These are phyloP conservation scores for Philonicus albiceps DNA, from an alignment of 2,888 invertebrate species.

Conservation along the genomic window DNA sequence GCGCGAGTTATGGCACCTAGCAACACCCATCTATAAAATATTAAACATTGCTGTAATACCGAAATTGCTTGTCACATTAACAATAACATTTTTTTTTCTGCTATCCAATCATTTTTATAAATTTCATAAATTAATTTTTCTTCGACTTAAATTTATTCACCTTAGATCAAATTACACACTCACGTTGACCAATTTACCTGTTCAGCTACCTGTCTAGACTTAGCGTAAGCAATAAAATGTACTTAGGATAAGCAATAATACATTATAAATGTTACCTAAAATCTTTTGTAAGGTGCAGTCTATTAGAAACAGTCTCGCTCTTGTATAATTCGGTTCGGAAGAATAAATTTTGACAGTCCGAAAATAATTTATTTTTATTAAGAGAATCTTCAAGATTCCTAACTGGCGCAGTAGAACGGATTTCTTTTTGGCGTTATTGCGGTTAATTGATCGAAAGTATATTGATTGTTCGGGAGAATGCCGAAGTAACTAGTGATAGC, in stretches of 20 bases:
- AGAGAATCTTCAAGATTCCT: too few species aligned
- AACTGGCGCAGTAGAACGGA: too few species aligned
- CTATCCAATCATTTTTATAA: neutral
- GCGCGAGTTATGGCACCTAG: too few species aligned
- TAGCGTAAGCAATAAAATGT: too few species aligned
- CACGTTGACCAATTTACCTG: neutral
- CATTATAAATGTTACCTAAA: neutral
- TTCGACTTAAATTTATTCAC: neutral
- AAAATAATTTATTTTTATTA: too few species aligned
- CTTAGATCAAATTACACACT: neutral
- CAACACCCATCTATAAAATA: too few species aligned
- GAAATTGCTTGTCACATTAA: too few species aligned
- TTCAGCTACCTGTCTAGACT: neutral
- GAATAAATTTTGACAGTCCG: neutral
- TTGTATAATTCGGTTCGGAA: neutral
- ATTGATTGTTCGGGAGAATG: neutral
- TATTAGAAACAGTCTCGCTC: too few species aligned
- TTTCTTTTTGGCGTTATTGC: neutral
- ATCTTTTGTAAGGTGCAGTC: too few species aligned
- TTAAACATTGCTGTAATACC: too few species aligned
- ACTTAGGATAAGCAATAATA: neutral
- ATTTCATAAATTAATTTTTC: neutral
- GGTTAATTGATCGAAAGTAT: neutral
- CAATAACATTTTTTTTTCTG: too few species aligned
- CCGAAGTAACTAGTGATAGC: neutral